Evolutionary conservation across 2,797 vertebrate genomes (phyloP).

Genomic region (Bothrops alternatus): DNA sequence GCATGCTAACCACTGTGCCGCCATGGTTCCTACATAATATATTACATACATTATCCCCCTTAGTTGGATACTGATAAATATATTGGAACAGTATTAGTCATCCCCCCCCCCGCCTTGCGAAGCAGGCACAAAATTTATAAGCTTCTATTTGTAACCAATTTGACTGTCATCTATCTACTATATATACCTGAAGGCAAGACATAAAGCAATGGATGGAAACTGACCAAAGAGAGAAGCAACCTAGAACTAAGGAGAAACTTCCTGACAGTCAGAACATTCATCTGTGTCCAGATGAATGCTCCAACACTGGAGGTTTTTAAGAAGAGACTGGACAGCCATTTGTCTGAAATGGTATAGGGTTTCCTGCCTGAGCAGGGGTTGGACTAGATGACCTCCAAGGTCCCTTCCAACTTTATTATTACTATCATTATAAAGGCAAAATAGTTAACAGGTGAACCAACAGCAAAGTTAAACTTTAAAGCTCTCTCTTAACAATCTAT

Average conservation of each 20-base stretch:
- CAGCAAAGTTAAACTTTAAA: not conserved
- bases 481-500: not conserved
- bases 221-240: too few relatives aligned
- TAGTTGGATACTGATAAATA: not conserved
- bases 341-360: too few relatives aligned
- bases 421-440: not conserved
- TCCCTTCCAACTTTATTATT: too few relatives aligned
- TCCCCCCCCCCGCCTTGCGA: not conserved
- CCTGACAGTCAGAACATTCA: too few relatives aligned
- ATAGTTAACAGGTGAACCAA: not conserved
- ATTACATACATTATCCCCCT: not conserved
- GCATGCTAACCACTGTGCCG: not conserved
- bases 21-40: not conserved
- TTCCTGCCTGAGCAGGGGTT: too few relatives aligned
- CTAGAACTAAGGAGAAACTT: too few relatives aligned
- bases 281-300: too few relatives aligned
- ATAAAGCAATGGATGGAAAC: too few relatives aligned
- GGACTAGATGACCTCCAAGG: too few relatives aligned
- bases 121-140: not conserved
- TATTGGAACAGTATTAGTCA: not conserved
- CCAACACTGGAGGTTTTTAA: too few relatives aligned
- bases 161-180: not conserved
- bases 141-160: not conserved
- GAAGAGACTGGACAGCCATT: too few relatives aligned
- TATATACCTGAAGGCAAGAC: too few relatives aligned